Conservation (phyloP, 2,797 vertebrate genomes). For the Thripadectes ignobilis region DNA sequence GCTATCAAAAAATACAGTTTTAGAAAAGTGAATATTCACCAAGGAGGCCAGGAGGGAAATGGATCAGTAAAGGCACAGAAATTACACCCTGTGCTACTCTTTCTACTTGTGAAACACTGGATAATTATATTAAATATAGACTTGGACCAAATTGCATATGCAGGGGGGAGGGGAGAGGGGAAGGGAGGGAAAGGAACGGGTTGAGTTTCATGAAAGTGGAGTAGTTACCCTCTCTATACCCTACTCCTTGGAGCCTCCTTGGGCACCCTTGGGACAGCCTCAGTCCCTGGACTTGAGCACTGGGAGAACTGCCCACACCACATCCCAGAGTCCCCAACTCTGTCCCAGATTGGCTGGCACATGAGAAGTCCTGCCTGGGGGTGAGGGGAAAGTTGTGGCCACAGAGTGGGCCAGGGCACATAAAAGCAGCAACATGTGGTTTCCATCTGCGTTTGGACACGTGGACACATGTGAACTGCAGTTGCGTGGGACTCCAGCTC, state of each 20-base stretch:
- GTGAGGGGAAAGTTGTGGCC: too few relatives aligned
- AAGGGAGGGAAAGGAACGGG: not conserved
- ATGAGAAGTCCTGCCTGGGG: too few relatives aligned
- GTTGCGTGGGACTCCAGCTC: not conserved
- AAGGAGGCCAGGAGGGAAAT: not conserved
- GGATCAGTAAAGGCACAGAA: not conserved
- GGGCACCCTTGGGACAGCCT: not conserved
- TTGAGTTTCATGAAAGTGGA: not conserved
- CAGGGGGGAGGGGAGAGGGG: too few relatives aligned
- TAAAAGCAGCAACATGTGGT: not conserved
- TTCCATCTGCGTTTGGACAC: not conserved
- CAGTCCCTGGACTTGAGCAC: not conserved
- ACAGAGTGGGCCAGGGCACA: not conserved
- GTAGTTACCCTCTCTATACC: not conserved
- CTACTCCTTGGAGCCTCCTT: not conserved
- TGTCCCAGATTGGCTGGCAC: not conserved
- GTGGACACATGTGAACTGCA: not conserved
- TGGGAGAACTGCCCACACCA: not conserved
- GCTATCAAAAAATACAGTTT: not conserved
- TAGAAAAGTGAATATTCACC: not conserved
- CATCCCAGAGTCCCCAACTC: too few relatives aligned
- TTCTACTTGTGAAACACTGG: not conserved
- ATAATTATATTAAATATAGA: not conserved
- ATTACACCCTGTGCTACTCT: rapidly evolving
- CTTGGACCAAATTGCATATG: not conserved